Conservation (phyloP, 2,113 vertebrate species). For the Synodontis membranacea region DNA sequence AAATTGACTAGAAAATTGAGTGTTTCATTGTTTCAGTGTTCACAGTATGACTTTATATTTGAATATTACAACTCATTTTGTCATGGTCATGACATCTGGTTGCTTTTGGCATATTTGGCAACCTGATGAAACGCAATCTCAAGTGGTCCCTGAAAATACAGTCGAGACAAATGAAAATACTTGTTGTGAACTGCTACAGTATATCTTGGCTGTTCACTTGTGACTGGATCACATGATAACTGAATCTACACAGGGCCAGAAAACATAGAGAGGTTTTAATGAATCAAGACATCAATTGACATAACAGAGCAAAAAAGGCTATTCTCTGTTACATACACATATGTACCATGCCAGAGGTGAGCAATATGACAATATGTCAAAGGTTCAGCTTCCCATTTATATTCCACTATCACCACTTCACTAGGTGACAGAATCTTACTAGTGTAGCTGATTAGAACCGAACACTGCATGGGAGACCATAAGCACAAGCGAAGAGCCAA, state of each 20-base stretch:
- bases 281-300: neutral
- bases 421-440: neutral
- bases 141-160: neutral
- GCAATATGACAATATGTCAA: neutral
- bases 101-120: neutral
- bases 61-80: neutral
- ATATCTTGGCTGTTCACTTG: neutral
- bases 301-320: neutral
- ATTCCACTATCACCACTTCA: neutral
- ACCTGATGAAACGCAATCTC: neutral
- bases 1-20: neutral
- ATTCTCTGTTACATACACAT: neutral
- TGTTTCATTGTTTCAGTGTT: no score
- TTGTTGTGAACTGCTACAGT: neutral
- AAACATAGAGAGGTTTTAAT: neutral
- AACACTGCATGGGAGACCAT: constrained; percentile 11
- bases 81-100: neutral
- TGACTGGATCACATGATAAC: neutral
- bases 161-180: neutral
- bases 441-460: neutral
- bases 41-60: neutral
- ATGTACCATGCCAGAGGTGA: neutral
- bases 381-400: neutral
- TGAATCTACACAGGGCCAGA: neutral
- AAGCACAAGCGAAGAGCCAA: constrained; percentile 11